Evolutionary conservation across 2,888 invertebrate genomes (phyloP), one percentile per base, ranked within the genome.

Genomic region (Synanthedon tipuliformis): DNA sequence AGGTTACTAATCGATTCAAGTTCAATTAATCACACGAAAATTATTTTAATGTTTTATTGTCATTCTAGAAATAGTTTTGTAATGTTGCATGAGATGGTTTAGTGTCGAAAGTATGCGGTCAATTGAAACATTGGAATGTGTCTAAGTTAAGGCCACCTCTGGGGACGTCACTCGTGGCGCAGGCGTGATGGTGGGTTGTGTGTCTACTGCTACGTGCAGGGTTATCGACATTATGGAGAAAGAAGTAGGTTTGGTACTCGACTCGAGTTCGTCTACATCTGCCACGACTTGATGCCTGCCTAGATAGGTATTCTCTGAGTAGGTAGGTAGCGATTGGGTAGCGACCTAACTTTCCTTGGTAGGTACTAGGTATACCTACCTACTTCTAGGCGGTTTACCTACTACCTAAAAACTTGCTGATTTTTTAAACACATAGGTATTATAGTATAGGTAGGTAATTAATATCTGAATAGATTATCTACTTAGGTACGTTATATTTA

Each of bases 151-250:
- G 65, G 73, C 78, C 76, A 81, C 81, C 80, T 67, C 59, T 66
- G 64, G 56, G 69, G 74, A 81, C 81, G 81, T 79, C 78, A 80
- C 68, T 62, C 53, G 60, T 52, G 57, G 73, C 82, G 85, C 83
- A 82, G 74, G 83, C 84, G 85, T 77, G 79, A 75, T 78, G 79
- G 75, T 73, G 72, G 72, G 75, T 65, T 12, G 71, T 73, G 68
- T 70, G 72, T 71, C 70, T 71, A 68, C 69, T 71, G 75, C 41
- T 40, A n/a, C 27, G 27, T 41, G 52, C 79, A 81, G 85, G 85
- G 86, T 86, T 86, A 86, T 86, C 86, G 86, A 86, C 86, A 85
- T 81, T 41, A 80, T 65, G 49, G 18, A 50, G 50, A 16, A 48
- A 41, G 40, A 67, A 65, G 75, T 75, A 78, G 81, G 83, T 81